phyloP scores from a whole-genome alignment of 2,888 invertebrate genomes.

The Octodonta nipae region DNA sequence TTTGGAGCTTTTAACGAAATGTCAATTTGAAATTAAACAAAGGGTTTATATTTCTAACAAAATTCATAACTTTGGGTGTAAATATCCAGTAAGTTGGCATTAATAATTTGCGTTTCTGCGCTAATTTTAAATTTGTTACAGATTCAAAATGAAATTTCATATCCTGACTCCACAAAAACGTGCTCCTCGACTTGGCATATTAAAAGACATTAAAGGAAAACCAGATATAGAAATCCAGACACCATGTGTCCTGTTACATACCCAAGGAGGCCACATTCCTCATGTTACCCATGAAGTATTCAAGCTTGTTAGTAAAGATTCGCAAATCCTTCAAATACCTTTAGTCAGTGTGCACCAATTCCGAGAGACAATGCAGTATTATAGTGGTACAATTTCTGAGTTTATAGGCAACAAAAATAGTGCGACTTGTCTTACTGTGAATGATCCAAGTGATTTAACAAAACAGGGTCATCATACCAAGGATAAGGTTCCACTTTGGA shows the following conservation, averaged over 20 bases:
- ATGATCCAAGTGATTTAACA: constrained; percentile 55
- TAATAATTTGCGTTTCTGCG: no score
- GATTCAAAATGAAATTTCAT: constrained; percentile 65
- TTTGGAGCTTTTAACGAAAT: no score
- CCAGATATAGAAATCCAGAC: constrained; percentile 51
- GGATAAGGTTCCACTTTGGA: constrained; percentile 62
- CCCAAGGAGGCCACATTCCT: constrained; percentile 70
- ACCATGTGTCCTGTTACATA: constrained; percentile 60
- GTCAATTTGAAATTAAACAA: no score
- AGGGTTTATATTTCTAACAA: no score
- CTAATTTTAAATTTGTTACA: no score
- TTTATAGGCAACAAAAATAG: constrained; percentile 49
- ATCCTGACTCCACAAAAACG: constrained; percentile 46
- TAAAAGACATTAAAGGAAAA: constrained; percentile 45
- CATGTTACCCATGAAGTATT: constrained; percentile 69
- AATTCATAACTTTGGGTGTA: no score
- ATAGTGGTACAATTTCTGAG: constrained; percentile 49
- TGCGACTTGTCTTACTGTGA: constrained; percentile 43
- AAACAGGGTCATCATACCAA: constrained; percentile 61
- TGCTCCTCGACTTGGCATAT: constrained; percentile 52
- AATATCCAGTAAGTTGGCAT: no score
- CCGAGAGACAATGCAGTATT: constrained; percentile 48
- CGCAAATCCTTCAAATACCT: constrained; percentile 57
- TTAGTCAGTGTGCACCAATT: constrained; percentile 49
- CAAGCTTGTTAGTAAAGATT: constrained; percentile 45